phyloP scores from a whole-genome alignment of 2,888 invertebrate genomes.

The Aquatica leii region DNA sequence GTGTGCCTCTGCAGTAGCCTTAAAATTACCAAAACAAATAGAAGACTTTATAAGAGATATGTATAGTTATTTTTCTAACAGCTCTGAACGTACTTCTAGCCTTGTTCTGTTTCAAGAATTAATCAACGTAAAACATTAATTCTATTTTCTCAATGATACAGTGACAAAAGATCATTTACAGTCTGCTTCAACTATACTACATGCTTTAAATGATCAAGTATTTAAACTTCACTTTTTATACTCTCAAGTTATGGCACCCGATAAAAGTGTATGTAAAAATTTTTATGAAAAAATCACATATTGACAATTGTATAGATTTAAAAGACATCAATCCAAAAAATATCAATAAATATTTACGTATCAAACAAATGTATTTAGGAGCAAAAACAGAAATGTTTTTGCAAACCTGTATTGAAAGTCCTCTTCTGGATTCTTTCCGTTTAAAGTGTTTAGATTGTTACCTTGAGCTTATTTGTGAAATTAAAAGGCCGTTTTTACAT shows the following conservation, averaged over 20 bases:
- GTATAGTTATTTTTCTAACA: conserved; percentile 3
- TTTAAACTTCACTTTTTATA: background rate
- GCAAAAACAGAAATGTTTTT: background rate
- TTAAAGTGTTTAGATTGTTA: conserved; percentile 5
- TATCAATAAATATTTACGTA: background rate
- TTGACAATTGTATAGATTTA: background rate
- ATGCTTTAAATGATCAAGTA: background rate
- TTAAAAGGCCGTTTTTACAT: background rate
- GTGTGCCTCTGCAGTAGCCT: background rate
- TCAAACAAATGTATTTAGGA: background rate
- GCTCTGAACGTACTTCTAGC: background rate
- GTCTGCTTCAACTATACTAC: background rate
- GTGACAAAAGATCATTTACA: background rate
- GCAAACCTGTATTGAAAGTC: background rate
- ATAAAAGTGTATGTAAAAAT: background rate
- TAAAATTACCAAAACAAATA: conserved; percentile 4
- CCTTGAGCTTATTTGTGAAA: background rate
- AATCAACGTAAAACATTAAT: too few species aligned
- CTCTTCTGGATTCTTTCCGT: background rate
- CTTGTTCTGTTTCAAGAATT: conserved; percentile 1
- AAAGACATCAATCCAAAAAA: background rate
- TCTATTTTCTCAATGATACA: background rate
- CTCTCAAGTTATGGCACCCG: background rate
- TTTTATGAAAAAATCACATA: background rate
- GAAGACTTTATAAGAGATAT: background rate